These are phyloP conservation scores for Heliconius cydno DNA, from an alignment of 2,888 invertebrate species.

Conservation along the genomic window DNA sequence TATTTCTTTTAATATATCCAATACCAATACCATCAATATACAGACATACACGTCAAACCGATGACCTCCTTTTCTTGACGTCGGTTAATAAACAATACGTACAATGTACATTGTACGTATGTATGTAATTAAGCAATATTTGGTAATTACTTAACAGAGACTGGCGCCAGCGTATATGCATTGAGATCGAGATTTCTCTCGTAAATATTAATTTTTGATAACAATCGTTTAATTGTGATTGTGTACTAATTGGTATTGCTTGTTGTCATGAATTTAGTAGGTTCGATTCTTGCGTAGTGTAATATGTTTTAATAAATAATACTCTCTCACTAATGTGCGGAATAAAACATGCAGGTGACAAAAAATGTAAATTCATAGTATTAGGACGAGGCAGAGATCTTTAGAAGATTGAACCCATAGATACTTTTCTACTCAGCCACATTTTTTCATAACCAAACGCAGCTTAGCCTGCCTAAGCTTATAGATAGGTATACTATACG, in stretches of 20 bases:
- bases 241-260: background rate
- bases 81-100: background rate
- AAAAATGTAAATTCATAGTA: no score
- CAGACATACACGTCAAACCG: background rate
- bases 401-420: background rate
- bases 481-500: no score
- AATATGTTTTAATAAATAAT: no score
- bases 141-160: background rate
- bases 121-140: background rate
- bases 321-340: no score
- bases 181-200: constrained; percentile 10
- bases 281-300: no score
- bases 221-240: background rate
- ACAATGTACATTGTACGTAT: background rate
- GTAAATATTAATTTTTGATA: constrained; percentile 8
- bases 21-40: background rate
- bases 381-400: no score
- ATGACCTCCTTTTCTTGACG: background rate
- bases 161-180: constrained; percentile 15
- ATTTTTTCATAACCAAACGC: background rate
- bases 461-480: no score
- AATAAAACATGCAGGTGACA: no score
- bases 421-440: background rate
- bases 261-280: no score
- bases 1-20: background rate